phyloP scores from a whole-genome alignment of 2,797 vertebrate genomes.

The Smutsia gigantea region DNA sequence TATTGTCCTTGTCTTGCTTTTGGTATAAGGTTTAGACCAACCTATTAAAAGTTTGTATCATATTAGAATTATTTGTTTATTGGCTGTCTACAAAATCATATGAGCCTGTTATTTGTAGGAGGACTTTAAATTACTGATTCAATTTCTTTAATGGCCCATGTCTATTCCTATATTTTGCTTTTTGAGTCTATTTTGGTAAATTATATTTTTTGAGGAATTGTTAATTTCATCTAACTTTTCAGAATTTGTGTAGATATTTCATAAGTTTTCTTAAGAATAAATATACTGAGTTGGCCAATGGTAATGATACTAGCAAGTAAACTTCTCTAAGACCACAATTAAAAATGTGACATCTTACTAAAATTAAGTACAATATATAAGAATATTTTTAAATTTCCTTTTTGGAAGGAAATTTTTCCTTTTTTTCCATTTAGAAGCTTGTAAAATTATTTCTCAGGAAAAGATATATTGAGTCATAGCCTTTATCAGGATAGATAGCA shows the following conservation, averaged over 20 bases:
- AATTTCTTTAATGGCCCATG: not conserved
- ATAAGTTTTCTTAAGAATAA: not conserved
- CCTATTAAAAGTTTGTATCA: not conserved
- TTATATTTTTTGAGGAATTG: not conserved
- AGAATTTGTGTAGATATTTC: not conserved
- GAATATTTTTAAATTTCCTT: not conserved
- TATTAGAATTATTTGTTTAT: not conserved
- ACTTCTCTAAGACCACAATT: not conserved
- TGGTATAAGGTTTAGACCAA: not conserved
- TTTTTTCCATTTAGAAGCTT: not conserved
- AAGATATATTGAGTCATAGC: not conserved
- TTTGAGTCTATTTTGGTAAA: not conserved
- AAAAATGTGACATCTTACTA: not conserved
- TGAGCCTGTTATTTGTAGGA: not conserved
- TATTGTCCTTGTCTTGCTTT: slow-evolving; percentile 3
- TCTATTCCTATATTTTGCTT: not conserved
- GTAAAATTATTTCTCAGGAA: not conserved
- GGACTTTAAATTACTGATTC: not conserved
- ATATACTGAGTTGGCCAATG: slow-evolving; percentile 25
- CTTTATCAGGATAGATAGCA: not conserved
- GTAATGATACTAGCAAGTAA: not conserved
- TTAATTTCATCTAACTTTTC: slow-evolving; percentile 26
- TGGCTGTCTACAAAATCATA: not conserved
- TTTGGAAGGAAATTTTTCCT: not conserved
- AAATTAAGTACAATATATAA: not conserved